Conservation (phyloP, 2,888 invertebrate species). For the Macaria liturata region DNA sequence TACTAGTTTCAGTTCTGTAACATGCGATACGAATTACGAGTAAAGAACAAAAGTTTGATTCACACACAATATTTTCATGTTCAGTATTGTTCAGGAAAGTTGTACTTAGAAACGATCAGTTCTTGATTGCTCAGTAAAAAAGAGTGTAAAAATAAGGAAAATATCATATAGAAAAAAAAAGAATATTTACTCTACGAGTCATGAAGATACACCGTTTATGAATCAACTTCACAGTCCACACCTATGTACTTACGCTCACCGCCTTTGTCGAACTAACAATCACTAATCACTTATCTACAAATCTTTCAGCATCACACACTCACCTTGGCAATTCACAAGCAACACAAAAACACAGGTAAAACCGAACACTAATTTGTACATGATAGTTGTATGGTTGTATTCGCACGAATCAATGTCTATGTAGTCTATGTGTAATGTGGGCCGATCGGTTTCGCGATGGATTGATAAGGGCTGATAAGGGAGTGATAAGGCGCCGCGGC, state of each 20-base stretch:
- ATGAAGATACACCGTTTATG: not conserved
- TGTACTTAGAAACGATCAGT: no score
- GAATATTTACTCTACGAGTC: no score
- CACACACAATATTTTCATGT: no score
- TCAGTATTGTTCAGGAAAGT: no score
- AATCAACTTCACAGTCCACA: slow-evolving; percentile 5
- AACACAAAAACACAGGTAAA: slow-evolving; percentile 54
- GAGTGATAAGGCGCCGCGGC: slow-evolving; percentile 58
- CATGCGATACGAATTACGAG: no score
- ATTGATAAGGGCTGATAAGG: slow-evolving; percentile 76
- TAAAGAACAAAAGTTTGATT: no score
- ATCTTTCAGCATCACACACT: slow-evolving; percentile 39
- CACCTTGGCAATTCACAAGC: slow-evolving; percentile 67
- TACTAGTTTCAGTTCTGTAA: no score
- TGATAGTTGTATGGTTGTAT: slow-evolving; percentile 60
- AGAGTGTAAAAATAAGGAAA: no score
- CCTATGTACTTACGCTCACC: slow-evolving; percentile 1
- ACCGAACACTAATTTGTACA: slow-evolving; percentile 58
- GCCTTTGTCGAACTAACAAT: slow-evolving; percentile 16
- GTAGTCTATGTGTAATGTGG: slow-evolving; percentile 32
- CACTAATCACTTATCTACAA: slow-evolving; percentile 23
- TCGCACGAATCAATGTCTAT: slow-evolving; percentile 49
- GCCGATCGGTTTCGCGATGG: slow-evolving; percentile 76
- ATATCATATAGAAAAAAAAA: no score
- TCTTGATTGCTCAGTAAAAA: no score